Conservation (phyloP, 2,113 vertebrate species). For the Etia nguti region DNA sequence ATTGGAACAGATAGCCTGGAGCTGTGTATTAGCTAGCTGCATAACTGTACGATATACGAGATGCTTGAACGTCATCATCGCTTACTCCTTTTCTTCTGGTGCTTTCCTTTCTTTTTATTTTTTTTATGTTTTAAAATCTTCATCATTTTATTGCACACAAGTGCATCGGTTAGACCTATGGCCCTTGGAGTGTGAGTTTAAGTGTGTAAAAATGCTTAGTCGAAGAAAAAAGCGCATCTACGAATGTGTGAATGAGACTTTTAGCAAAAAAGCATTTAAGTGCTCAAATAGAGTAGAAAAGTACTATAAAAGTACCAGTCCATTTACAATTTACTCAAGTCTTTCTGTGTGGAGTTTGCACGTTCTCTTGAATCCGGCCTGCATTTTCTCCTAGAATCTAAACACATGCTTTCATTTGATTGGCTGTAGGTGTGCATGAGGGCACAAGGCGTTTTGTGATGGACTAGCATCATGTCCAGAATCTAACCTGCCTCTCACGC, state of each 20-base stretch:
- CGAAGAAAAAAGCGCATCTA: neutral
- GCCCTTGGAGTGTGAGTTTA: neutral
- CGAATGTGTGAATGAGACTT: neutral
- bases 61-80: neutral
- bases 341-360: neutral
- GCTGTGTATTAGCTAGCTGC: constrained; percentile 23
- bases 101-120: neutral
- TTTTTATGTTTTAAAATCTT: neutral
- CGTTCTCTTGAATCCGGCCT: neutral
- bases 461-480: neutral
- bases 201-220: neutral
- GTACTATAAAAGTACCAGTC: neutral
- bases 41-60: neutral
- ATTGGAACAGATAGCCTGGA: constrained; percentile 40
- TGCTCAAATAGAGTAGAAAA: neutral
- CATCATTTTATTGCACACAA: neutral
- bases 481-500: neutral
- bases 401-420: neutral
- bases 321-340: neutral
- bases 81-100: neutral
- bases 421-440: neutral
- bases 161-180: neutral
- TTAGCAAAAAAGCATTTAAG: neutral
- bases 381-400: neutral
- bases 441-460: neutral